Evolutionary conservation across 1,140 invertebrate genomes (phyloP).

Genomic region (Megathymus violae): DNA sequence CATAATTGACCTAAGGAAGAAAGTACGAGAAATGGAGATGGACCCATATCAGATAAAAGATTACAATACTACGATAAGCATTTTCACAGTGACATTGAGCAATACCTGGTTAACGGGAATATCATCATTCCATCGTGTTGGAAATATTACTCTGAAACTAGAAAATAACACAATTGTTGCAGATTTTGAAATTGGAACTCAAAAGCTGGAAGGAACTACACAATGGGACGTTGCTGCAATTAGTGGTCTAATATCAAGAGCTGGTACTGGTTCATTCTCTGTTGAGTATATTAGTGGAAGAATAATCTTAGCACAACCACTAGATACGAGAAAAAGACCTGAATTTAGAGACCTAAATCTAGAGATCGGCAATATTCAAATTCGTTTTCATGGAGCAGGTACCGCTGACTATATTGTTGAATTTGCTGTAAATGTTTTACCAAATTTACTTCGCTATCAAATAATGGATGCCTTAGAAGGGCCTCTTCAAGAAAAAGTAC

Average conservation of each 20-base stretch:
- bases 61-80: slow-evolving; percentile 87
- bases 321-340: slow-evolving; percentile 90
- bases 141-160: slow-evolving; percentile 89
- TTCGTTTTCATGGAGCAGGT: slow-evolving; percentile 90
- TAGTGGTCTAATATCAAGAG: slow-evolving; percentile 86
- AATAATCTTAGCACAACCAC: slow-evolving; percentile 88
- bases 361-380: slow-evolving; percentile 92
- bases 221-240: slow-evolving; percentile 90
- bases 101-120: slow-evolving; percentile 91
- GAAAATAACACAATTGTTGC: slow-evolving; percentile 88
- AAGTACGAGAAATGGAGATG: slow-evolving; percentile 87
- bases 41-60: slow-evolving; percentile 90
- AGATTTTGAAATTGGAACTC: slow-evolving; percentile 90
- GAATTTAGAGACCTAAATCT: slow-evolving; percentile 89
- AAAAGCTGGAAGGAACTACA: slow-evolving; percentile 89
- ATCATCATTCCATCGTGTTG: slow-evolving; percentile 91
- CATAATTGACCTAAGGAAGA: slow-evolving; percentile 88
- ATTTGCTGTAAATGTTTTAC: slow-evolving; percentile 90
- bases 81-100: slow-evolving; percentile 87
- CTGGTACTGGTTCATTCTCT: slow-evolving; percentile 89
- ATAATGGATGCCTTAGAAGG: slow-evolving; percentile 92
- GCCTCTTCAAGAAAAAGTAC: slow-evolving; percentile 88
- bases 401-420: slow-evolving; percentile 92
- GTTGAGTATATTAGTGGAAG: slow-evolving; percentile 89
- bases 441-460: slow-evolving; percentile 92